Percentiles rank a stretch among this genome's conserved stretches.
Evolutionary conservation across 2,113 vertebrate genomes (phyloP).

Genomic region (Mastomys natalensis): DNA sequence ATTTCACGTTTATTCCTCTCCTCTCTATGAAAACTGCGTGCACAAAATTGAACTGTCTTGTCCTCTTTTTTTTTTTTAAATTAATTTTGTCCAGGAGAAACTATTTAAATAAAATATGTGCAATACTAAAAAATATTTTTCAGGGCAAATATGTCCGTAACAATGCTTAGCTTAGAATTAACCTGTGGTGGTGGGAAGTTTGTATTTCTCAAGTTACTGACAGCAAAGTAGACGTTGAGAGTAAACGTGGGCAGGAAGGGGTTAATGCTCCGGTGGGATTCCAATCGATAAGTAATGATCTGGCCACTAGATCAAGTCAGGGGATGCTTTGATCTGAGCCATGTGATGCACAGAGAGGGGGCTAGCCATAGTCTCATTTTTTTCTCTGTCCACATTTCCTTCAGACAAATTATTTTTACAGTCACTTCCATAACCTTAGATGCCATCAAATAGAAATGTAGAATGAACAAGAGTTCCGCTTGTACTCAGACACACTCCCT

Average conservation of each 20-base stretch:
- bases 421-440: slow-evolving; percentile 82
- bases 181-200: background rate
- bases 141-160: slow-evolving; percentile 11
- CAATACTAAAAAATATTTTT: slow-evolving; percentile 61
- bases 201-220: slow-evolving; percentile 47
- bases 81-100: slow-evolving; percentile 49
- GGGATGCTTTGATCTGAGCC: slow-evolving; percentile 90
- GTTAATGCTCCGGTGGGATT: slow-evolving; percentile 84
- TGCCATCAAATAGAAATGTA: slow-evolving; percentile 77
- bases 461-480: slow-evolving; percentile 80
- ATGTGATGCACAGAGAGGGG: slow-evolving; percentile 86
- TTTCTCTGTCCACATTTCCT: slow-evolving; percentile 86
- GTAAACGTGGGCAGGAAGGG: slow-evolving; percentile 67
- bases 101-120: slow-evolving; percentile 63
- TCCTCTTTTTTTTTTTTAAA: background rate
- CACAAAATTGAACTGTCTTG: slow-evolving; percentile 31
- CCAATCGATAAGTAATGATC: slow-evolving; percentile 93
- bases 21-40: background rate
- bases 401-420: slow-evolving; percentile 84
- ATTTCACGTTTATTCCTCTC: background rate
- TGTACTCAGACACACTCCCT: slow-evolving; percentile 61
- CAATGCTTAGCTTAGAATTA: slow-evolving; percentile 60
- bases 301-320: slow-evolving; percentile 89
- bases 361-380: slow-evolving; percentile 87
- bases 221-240: slow-evolving; percentile 51